Percentiles rank a stretch among this genome's conserved stretches.
These are phyloP conservation scores for Slavum lentiscoides DNA, from an alignment of 2,888 invertebrate species.

Conservation along the genomic window DNA sequence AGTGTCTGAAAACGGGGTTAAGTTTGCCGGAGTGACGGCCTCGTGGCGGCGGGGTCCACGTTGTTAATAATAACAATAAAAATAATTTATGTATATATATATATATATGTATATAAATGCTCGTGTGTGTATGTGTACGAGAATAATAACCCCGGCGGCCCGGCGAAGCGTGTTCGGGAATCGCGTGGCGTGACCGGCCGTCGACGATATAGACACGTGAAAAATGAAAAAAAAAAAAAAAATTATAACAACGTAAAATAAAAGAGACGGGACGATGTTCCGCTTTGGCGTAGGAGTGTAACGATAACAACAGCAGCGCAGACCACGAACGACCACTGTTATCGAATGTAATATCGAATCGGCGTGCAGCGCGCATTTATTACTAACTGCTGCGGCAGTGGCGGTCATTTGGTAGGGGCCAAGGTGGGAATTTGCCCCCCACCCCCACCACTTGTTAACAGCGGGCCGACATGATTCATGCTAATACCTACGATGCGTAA, in stretches of 20 bases:
- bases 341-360: neutral
- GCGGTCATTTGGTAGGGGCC: too few species aligned
- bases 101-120: too few species aligned
- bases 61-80: neutral
- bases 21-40: conserved; percentile 31
- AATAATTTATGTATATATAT: neutral
- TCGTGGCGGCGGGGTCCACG: neutral
- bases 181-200: conserved; percentile 39
- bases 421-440: too few species aligned
- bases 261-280: conserved; percentile 43
- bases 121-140: too few species aligned
- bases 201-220: neutral
- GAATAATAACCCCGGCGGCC: conserved; percentile 27
- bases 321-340: neutral
- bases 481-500: too few species aligned
- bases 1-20: conserved; percentile 38
- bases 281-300: conserved; percentile 24
- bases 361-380: too few species aligned
- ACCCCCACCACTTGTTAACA: too few species aligned
- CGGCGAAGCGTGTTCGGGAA: conserved; percentile 40
- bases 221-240: neutral
- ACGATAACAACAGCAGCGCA: neutral
- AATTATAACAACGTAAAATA: conserved; percentile 7
- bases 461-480: too few species aligned
- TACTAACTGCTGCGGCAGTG: too few species aligned